Percentiles rank a stretch among this genome's conserved stretches.
These are phyloP conservation scores for Terrapene triunguis DNA, from an alignment of 2,113 vertebrate genomes.

Conservation along the genomic window DNA sequence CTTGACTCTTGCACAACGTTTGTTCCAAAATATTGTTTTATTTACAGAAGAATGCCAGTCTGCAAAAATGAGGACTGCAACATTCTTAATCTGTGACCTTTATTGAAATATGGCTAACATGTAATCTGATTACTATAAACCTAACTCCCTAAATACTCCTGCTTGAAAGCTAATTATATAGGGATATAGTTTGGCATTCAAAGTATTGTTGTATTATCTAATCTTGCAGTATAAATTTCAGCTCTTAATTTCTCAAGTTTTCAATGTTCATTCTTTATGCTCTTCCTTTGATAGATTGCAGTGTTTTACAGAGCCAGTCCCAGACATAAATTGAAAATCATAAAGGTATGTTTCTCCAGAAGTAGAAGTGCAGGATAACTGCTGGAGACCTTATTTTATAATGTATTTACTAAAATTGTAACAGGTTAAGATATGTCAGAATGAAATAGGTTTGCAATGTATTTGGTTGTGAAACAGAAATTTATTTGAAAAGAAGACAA, in stretches of 20 bases:
- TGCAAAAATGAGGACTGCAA: background rate
- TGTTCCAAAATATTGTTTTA: background rate
- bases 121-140: background rate
- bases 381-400: background rate
- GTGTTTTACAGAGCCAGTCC: constrained; percentile 98
- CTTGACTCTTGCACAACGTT: background rate
- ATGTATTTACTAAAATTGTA: background rate
- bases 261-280: background rate
- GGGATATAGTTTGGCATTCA: background rate
- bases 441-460: background rate
- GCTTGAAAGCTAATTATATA: background rate
- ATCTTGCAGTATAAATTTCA: background rate
- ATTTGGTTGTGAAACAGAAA: background rate
- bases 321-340: constrained; percentile 97
- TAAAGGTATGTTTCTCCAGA: constrained; percentile 86
- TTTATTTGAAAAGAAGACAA: background rate
- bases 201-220: background rate
- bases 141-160: background rate
- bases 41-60: background rate
- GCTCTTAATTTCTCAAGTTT: background rate
- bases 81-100: background rate
- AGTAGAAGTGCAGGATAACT: background rate
- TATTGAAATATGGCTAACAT: background rate
- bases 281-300: constrained; percentile 82
- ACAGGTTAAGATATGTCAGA: rapidly evolving